phyloP scores from a whole-genome alignment of 2,113 vertebrate species.

The Columba livia region DNA sequence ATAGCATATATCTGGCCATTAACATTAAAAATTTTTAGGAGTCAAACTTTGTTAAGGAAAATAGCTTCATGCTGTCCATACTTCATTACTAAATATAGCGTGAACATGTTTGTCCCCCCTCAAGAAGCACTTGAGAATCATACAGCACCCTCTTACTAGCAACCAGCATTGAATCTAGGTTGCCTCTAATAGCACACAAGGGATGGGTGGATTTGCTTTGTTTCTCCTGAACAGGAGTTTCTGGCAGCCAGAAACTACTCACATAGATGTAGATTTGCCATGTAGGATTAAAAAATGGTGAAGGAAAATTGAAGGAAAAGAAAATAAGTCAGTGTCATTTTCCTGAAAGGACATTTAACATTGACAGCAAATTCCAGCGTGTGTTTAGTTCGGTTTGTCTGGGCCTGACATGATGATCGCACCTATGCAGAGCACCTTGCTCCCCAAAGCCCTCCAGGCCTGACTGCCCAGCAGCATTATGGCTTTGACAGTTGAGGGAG shows the following conservation, averaged over 20 bases:
- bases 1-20: neutral
- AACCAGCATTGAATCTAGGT: neutral
- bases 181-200: neutral
- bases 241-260: neutral
- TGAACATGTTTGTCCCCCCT: neutral
- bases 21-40: neutral
- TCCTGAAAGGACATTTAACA: neutral
- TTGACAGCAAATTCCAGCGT: conserved; percentile 6
- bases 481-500: conserved; percentile 51
- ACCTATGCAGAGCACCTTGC: conserved; percentile 7
- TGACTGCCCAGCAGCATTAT: neutral
- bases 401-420: neutral
- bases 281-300: conserved; percentile 4
- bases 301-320: neutral
- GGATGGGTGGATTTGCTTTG: neutral
- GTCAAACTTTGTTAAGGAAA: neutral
- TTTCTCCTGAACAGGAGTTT: neutral
- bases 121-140: neutral
- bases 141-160: neutral
- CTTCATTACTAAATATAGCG: neutral
- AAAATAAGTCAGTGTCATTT: conserved; percentile 3
- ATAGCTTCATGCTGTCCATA: neutral
- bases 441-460: neutral
- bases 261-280: neutral
- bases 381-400: neutral